Evolutionary conservation across 1,140 invertebrate genomes (phyloP).

Genomic region (Saccostrea glomerata): DNA sequence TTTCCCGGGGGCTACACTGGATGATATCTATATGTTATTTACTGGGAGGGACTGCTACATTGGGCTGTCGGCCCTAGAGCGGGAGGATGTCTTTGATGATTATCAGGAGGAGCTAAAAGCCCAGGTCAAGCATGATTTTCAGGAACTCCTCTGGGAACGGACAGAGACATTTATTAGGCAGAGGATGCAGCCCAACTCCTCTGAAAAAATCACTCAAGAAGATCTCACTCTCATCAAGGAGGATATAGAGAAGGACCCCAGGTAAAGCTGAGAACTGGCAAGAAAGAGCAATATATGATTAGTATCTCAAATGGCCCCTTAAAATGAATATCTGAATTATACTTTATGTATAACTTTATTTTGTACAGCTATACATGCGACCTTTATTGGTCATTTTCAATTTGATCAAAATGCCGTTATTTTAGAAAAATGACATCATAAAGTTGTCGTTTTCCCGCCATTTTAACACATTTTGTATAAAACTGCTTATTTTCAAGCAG

Average conservation of each 20-base stretch:
- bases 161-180: constrained; percentile 88
- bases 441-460: too few species aligned
- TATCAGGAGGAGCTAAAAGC: constrained; percentile 96
- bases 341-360: too few species aligned
- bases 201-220: constrained; percentile 47
- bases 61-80: constrained; percentile 92
- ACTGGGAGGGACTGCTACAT: constrained; percentile 97
- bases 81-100: constrained; percentile 95
- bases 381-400: too few species aligned
- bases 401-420: too few species aligned
- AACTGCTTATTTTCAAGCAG: too few species aligned
- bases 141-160: constrained; percentile 95
- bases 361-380: too few species aligned
- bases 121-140: constrained; percentile 93
- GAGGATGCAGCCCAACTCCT: constrained; percentile 41
- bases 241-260: constrained; percentile 47
- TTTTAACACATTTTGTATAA: too few species aligned
- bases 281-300: too few species aligned
- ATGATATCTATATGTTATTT: constrained; percentile 95
- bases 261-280: constrained; percentile 41
- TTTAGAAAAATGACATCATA: too few species aligned
- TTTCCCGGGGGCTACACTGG: constrained; percentile 92
- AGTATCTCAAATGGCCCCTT: too few species aligned
- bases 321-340: too few species aligned
- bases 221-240: constrained; percentile 53